Conservation (phyloP, 92 coral and sea anemone species). For the Palythoa grandis region DNA sequence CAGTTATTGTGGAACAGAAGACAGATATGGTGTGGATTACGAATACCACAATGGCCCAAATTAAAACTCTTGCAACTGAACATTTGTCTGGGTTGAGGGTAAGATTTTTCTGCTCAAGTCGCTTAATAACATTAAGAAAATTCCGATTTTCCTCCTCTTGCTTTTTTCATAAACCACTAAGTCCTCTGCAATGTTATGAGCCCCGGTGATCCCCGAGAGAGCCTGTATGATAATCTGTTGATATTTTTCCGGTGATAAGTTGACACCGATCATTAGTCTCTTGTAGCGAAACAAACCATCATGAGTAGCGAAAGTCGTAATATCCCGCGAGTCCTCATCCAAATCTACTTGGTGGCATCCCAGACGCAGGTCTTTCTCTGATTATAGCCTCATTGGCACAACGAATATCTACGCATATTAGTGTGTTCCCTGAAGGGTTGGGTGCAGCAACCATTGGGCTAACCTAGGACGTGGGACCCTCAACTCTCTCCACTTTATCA, state of each 20-base stretch:
- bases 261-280: no score
- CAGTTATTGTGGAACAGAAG: no score
- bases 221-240: not conserved
- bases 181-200: not conserved
- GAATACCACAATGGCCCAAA: no score
- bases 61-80: no score
- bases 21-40: no score
- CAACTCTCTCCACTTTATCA: not conserved
- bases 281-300: no score
- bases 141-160: not conserved
- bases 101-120: not conserved
- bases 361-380: not conserved
- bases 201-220: not conserved
- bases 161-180: not conserved
- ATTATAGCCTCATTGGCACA: not conserved
- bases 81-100: conserved; percentile 1
- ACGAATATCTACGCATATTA: not conserved
- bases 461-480: not conserved
- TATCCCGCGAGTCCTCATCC: not conserved
- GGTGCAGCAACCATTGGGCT: not conserved
- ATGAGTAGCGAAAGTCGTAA: not conserved
- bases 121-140: no score
- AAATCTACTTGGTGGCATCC: not conserved
- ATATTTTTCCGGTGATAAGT: not conserved
- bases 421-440: not conserved